These are phyloP conservation scores for Drosophila yooni DNA, from an alignment of 2,888 invertebrate genomes.

Conservation along the genomic window DNA sequence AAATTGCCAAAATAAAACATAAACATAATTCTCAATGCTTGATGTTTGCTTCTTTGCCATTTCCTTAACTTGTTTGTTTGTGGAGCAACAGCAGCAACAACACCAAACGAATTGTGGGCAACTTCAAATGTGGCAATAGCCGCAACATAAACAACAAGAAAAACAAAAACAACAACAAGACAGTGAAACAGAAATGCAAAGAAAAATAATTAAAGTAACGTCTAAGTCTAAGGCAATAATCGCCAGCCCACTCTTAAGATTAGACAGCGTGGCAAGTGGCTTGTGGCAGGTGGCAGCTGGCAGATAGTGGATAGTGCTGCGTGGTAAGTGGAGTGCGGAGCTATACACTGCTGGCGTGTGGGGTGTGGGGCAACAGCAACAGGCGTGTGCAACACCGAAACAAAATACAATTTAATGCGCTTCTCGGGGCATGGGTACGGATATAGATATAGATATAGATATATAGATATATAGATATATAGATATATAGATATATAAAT, in stretches of 20 bases:
- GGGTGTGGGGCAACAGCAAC: slow-evolving; percentile 20
- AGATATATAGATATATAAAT: not conserved
- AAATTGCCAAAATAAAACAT: slow-evolving; percentile 7
- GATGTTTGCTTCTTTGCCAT: slow-evolving; percentile 22
- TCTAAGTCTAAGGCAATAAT: slow-evolving; percentile 40
- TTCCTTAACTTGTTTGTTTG: slow-evolving; percentile 7
- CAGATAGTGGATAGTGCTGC: not conserved
- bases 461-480: slow-evolving; percentile 5
- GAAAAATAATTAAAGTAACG: slow-evolving; percentile 44
- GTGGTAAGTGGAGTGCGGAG: slow-evolving; percentile 12
- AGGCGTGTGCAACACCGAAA: slow-evolving; percentile 71
- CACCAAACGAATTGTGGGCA: slow-evolving; percentile 4
- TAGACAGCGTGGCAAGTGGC: slow-evolving; percentile 11
- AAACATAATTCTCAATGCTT: slow-evolving; percentile 20
- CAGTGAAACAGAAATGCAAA: slow-evolving; percentile 29
- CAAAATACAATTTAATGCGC: slow-evolving; percentile 70
- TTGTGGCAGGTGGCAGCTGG: slow-evolving; percentile 13
- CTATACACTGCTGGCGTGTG: slow-evolving; percentile 1
- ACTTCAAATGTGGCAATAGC: slow-evolving; percentile 29
- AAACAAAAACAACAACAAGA: slow-evolving; percentile 7
- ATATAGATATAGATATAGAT: slow-evolving; percentile 43
- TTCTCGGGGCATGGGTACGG: slow-evolving; percentile 48
- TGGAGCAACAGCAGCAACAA: not conserved
- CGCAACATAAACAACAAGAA: slow-evolving; percentile 12
- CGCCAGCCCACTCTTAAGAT: slow-evolving; percentile 23